phyloP scores from a whole-genome alignment of 2,113 vertebrate genomes.

The Crypturellus undulatus region DNA sequence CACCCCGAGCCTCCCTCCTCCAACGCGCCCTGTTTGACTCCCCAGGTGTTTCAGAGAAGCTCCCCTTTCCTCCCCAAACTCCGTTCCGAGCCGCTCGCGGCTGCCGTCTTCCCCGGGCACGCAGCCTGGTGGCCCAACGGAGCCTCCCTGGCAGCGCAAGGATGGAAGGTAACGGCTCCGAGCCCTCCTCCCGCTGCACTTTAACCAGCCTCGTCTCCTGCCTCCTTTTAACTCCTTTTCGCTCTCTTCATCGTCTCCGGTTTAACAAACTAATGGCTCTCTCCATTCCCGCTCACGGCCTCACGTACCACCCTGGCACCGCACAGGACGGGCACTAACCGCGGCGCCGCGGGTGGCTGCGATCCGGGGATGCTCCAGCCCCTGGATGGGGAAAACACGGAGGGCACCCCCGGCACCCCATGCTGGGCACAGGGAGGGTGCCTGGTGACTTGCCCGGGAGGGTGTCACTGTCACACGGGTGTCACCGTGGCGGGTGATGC shows the following conservation, averaged over 20 bases:
- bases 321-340: conserved; percentile 6
- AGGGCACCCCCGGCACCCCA: not conserved
- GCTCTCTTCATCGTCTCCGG: conserved; percentile 30
- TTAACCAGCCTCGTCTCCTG: conserved; percentile 40
- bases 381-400: not conserved
- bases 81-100: conserved; percentile 72
- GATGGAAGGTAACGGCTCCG: conserved; percentile 86
- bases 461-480: not conserved
- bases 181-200: conserved; percentile 57
- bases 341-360: not conserved
- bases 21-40: conserved; percentile 76
- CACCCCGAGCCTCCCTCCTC: conserved; percentile 10
- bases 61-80: conserved; percentile 76
- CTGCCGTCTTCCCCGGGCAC: conserved; percentile 72
- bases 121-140: conserved; percentile 74
- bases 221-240: conserved; percentile 40
- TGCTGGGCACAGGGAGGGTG: not conserved
- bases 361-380: not conserved
- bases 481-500: not conserved
- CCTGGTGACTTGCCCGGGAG: not conserved
- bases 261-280: conserved; percentile 58
- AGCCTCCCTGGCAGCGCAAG: conserved; percentile 71
- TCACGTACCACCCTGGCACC: not conserved
- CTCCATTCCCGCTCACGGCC: not conserved
- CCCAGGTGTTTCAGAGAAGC: conserved; percentile 91